A percentile compares a stretch with the other conserved stretches of the same genome.
Conservation (phyloP, 2,797 vertebrate genomes). For the Mormyrops boulengeri region DNA sequence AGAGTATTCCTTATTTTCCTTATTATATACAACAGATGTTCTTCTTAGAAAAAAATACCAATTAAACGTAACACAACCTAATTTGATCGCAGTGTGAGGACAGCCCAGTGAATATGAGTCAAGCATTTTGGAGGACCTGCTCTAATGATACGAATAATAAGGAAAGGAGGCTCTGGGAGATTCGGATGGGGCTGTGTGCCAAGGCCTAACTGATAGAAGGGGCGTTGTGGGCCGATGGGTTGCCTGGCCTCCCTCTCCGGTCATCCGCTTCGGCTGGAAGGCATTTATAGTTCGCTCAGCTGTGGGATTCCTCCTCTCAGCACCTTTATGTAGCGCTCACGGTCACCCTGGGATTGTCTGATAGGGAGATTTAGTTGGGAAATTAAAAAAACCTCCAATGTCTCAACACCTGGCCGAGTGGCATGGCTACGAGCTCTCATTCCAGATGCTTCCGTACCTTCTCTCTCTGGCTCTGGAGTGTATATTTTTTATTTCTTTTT, state of each 20-base stretch:
- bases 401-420: neutral
- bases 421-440: neutral
- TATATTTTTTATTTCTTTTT: neutral
- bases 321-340: neutral
- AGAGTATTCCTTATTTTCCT: neutral
- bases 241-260: neutral
- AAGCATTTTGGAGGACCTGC: neutral
- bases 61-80: neutral
- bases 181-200: neutral
- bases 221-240: neutral
- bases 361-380: neutral
- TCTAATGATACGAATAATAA: neutral
- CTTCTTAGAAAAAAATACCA: neutral
- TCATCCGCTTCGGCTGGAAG: conserved; percentile 1
- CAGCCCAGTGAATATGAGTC: neutral
- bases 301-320: neutral
- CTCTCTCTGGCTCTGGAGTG: neutral
- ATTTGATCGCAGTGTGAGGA: neutral
- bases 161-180: neutral
- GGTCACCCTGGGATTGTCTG: neutral
- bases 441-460: neutral
- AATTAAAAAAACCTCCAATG: neutral
- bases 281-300: neutral
- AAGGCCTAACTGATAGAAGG: neutral
- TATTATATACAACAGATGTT: neutral